phyloP scores from a whole-genome alignment of 2,888 invertebrate species.

The Diploptera punctata region DNA sequence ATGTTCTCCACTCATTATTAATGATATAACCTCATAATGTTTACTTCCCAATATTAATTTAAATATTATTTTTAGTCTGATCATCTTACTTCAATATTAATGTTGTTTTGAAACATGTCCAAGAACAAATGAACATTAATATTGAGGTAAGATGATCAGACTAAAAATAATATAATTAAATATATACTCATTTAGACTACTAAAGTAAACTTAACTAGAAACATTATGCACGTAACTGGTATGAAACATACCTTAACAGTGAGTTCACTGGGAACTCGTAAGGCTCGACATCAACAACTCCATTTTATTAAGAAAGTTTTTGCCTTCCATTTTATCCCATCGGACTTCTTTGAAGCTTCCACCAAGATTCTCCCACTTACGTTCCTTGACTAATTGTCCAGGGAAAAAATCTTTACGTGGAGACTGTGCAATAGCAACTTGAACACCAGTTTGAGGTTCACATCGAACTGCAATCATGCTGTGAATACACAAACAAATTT shows the following conservation, averaged over 20 bases:
- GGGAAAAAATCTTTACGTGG: slow-evolving; percentile 89
- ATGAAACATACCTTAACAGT: not conserved
- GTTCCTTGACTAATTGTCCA: slow-evolving; percentile 84
- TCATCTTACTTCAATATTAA: no score
- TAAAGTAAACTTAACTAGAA: no score
- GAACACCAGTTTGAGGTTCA: slow-evolving; percentile 86
- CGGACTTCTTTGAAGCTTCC: slow-evolving; percentile 90
- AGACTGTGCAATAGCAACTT: slow-evolving; percentile 89
- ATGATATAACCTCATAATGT: no score
- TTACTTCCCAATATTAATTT: no score
- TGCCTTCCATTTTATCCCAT: slow-evolving; percentile 94
- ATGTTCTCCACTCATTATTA: no score
- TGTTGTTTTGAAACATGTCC: no score
- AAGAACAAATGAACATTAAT: no score
- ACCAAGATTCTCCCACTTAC: slow-evolving; percentile 94
- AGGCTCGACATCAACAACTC: slow-evolving; percentile 93
- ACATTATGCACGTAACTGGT: no score
- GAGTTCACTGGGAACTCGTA: slow-evolving; percentile 65
- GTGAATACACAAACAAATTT: slow-evolving; percentile 47
- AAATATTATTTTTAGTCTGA: no score
- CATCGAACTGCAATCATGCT: slow-evolving; percentile 88
- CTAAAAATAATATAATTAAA: no score
- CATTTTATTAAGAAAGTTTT: slow-evolving; percentile 95
- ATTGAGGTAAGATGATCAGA: no score
- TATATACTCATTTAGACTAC: no score